Evolutionary conservation across 1,140 invertebrate species (phyloP), one percentile per base, ranked within the genome.

Genomic region (Callitettix versicolor): DNA sequence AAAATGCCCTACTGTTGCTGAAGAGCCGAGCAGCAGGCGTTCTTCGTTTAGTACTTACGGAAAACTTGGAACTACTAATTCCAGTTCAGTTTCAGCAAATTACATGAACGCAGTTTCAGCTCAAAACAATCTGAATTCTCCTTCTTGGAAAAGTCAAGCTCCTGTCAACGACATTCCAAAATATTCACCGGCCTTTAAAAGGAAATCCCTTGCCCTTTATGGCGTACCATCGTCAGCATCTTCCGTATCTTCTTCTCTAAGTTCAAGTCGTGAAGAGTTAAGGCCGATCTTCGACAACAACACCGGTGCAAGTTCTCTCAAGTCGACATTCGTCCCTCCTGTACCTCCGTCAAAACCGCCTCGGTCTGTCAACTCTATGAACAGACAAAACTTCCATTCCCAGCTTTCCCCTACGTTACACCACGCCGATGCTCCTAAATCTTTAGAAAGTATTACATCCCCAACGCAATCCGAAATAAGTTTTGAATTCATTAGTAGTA

Each of bases 161-260:
- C 59, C 66, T 68, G 56, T 64, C 68, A 74, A 71, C 54, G 78
- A 79, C 53, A 68, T 86, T 52, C 84, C 85, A 0, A 88, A 88
- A 71, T 89, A 88, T 72, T 88, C 85, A 1, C 86, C 86, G 22
- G 86, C 86, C 1, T 88, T 88, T 63, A 90, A 89, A 66, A 68
- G 85, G 50, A 86, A 86, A 70, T 79, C 77, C 38, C 68, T 87
- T 17, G 76, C 85, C 56, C 76, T 85, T 3, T 84, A 82, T 64
- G 74, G 74, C 34, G 68, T 69, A 47, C 69, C 68, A 34, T 68
- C 66, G 30, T 63, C 57, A 17, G 57, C 56, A 3, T 63, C 64
- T 18, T 60, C 63, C 20, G 58, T 63, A 3, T 59, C 62, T 21
- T 63, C 65, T n/a, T 62, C 62, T n/a, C 49, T 63, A 14, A 61